Percentiles rank a stretch among this genome's conserved stretches.
Evolutionary conservation across 1,140 invertebrate genomes (phyloP).

Genomic region (Neodiprion pinetum): DNA sequence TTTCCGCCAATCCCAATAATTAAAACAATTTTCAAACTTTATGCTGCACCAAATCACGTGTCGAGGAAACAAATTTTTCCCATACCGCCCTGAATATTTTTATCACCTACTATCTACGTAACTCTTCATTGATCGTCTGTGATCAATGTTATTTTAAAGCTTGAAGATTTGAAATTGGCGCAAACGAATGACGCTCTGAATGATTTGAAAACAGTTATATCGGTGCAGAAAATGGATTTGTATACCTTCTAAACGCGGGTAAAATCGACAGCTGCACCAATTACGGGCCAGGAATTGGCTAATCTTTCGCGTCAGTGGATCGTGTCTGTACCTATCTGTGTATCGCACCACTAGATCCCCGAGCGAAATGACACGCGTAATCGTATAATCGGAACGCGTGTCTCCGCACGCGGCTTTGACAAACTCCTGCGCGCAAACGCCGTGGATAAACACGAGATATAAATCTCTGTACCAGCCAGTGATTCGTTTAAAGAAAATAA

Average conservation of each 20-base stretch:
- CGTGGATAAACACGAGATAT: background rate
- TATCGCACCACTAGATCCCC: background rate
- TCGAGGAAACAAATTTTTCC: too few species aligned
- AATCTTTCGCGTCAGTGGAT: slow-evolving; percentile 7
- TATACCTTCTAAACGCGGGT: background rate
- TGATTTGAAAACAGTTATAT: background rate
- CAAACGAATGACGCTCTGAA: too few species aligned
- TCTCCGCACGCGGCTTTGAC: slow-evolving; percentile 18
- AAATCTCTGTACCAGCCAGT: background rate
- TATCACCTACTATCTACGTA: too few species aligned
- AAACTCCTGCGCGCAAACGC: background rate
- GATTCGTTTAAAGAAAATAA: too few species aligned
- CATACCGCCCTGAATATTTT: too few species aligned
- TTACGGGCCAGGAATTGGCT: slow-evolving; percentile 13
- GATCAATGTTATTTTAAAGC: too few species aligned
- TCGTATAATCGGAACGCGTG: slow-evolving; percentile 56
- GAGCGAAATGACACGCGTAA: slow-evolving; percentile 60
- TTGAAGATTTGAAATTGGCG: too few species aligned
- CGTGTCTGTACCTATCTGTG: background rate
- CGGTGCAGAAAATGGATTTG: too few species aligned
- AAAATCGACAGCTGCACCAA: slow-evolving; percentile 25
- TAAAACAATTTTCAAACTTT: too few species aligned
- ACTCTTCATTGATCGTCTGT: too few species aligned
- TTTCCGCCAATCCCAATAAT: too few species aligned
- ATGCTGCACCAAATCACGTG: too few species aligned